Evolutionary conservation across 2,797 vertebrate genomes (phyloP).

Genomic region (Adrianichthys oophorus): DNA sequence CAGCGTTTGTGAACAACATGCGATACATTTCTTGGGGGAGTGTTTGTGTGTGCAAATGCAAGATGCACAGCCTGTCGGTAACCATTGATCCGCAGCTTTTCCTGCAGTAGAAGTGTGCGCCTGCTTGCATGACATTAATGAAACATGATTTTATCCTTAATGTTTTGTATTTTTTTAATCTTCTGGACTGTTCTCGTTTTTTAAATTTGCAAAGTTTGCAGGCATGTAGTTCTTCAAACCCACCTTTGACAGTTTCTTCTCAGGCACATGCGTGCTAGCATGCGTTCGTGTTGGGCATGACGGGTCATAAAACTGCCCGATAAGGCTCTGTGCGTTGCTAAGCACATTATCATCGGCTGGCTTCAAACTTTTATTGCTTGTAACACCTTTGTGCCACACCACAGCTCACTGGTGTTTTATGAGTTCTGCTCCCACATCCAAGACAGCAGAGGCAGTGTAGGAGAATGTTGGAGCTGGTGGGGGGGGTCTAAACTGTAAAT

Average conservation of each 20-base stretch:
- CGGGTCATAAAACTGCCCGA: slow-evolving; percentile 58
- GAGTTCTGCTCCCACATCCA: slow-evolving; percentile 42
- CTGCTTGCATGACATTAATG: slow-evolving; percentile 4
- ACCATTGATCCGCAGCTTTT: slow-evolving; percentile 37
- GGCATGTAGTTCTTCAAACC: slow-evolving; percentile 16
- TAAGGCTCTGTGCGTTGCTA: slow-evolving; percentile 36
- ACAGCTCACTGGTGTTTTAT: slow-evolving; percentile 64
- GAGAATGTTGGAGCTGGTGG: neutral
- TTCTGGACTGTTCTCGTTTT: slow-evolving; percentile 10
- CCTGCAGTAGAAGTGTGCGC: slow-evolving; percentile 10
- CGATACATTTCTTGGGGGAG: slow-evolving; percentile 22
- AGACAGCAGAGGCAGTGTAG: slow-evolving; percentile 26
- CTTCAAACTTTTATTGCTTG: slow-evolving; percentile 64
- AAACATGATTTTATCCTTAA: slow-evolving; percentile 1
- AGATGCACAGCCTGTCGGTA: slow-evolving; percentile 44
- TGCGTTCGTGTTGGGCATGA: slow-evolving; percentile 17
- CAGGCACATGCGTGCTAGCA: neutral
- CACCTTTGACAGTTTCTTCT: slow-evolving; percentile 9
- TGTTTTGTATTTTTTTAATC: slow-evolving; percentile 3
- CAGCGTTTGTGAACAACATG: slow-evolving; percentile 12
- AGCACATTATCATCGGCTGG: slow-evolving; percentile 70
- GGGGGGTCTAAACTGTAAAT: slow-evolving; percentile 42
- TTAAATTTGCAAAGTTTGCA: slow-evolving; percentile 2
- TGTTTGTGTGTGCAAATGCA: slow-evolving; percentile 18
- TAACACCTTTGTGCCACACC: slow-evolving; percentile 47